A percentile compares a stretch with the other conserved stretches of the same genome.
phyloP scores from a whole-genome alignment of 2,113 vertebrate species.

The Syrrhaptes paradoxus region DNA sequence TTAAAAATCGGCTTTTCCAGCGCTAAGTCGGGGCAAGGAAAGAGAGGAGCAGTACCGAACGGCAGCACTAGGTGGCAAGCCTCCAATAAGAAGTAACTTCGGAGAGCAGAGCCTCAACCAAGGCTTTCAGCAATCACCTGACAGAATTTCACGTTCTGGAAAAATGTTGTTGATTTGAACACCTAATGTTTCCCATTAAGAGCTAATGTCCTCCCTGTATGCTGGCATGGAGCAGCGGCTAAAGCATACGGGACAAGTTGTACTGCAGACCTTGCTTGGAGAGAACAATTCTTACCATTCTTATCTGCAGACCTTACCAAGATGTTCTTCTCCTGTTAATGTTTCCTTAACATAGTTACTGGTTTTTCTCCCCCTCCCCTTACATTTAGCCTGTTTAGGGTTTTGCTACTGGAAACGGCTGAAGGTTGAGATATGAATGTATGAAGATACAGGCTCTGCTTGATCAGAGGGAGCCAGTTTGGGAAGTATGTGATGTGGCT shows the following conservation, averaged over 20 bases:
- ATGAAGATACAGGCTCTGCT: background rate
- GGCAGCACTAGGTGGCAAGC: constrained; percentile 59
- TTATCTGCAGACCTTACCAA: constrained; percentile 41
- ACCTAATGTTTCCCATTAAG: background rate
- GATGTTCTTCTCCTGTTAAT: constrained; percentile 9
- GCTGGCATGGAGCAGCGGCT: background rate
- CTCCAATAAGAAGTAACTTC: background rate
- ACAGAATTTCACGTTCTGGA: background rate
- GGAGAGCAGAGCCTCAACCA: background rate
- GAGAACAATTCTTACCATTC: background rate
- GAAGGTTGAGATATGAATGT: background rate
- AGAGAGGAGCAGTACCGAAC: background rate
- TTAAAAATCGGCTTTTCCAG: background rate
- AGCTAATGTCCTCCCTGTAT: background rate
- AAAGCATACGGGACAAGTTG: background rate
- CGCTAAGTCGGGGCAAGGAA: background rate
- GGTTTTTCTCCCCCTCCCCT: background rate
- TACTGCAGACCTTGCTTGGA: background rate
- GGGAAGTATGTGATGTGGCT: background rate
- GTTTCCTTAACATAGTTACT: background rate
- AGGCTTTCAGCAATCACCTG: background rate
- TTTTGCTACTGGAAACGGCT: background rate
- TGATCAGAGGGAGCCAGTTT: background rate
- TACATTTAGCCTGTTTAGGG: background rate
- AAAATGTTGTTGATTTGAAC: background rate